Evolutionary conservation across 2,888 invertebrate genomes (phyloP).

Genomic region (Pterostichus madidus): DNA sequence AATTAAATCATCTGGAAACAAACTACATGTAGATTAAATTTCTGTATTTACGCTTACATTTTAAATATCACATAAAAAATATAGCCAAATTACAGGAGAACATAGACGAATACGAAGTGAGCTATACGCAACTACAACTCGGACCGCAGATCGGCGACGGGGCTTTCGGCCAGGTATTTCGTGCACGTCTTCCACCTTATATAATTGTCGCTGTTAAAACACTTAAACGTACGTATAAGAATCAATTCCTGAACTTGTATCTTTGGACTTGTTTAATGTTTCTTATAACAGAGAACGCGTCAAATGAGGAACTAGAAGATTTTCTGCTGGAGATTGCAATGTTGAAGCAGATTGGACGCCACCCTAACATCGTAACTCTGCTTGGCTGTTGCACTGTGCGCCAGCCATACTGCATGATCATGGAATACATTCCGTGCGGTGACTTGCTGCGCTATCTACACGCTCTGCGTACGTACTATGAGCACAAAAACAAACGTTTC

Average conservation of each 20-base stretch:
- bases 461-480: slow-evolving; percentile 75
- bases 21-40: neutral
- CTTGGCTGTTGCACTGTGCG: slow-evolving; percentile 87
- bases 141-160: slow-evolving; percentile 84
- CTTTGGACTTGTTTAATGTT: no score
- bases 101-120: slow-evolving; percentile 78
- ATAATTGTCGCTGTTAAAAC: slow-evolving; percentile 86
- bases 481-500: slow-evolving; percentile 68
- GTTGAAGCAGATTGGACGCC: slow-evolving; percentile 87
- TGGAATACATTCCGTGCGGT: slow-evolving; percentile 90
- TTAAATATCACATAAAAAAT: neutral
- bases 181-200: slow-evolving; percentile 81
- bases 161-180: slow-evolving; percentile 87
- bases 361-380: slow-evolving; percentile 87
- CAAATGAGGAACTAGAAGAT: slow-evolving; percentile 83
- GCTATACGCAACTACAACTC: slow-evolving; percentile 78
- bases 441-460: slow-evolving; percentile 84
- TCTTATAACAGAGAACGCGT: slow-evolving; percentile 77
- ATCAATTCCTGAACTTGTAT: no score
- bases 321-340: slow-evolving; percentile 88
- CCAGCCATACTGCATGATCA: slow-evolving; percentile 85
- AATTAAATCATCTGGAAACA: neutral
- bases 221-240: slow-evolving; percentile 80
- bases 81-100: slow-evolving; percentile 68
- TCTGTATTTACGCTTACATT: no score